Evolutionary conservation across 53 echinoderm and acorn worm genomes (phyloP), one percentile per base, ranked within the genome.

Genomic region (Mesocentrotus franciscanus): DNA sequence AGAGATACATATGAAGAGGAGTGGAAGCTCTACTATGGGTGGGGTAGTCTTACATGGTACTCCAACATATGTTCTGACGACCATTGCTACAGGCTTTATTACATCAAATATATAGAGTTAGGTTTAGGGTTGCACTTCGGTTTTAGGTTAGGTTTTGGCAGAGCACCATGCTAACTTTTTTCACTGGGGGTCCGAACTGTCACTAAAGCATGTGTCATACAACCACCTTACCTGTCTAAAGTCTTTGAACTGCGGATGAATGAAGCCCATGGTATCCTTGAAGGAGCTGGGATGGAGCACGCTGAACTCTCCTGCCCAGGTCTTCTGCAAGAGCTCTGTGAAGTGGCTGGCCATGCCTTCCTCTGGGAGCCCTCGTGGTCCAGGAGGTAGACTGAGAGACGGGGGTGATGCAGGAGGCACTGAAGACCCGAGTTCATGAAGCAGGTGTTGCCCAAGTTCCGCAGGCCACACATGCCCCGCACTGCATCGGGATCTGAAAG

Each of bases 381-480:
- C 70, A 97, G 95, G 83, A 99, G 96, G 78, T 95, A 95, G 58
- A 96, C 94, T 32, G 96, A 96, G 64, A 98, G 94, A 66, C 95
- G 95, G 18, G 97, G 78, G 60, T 97, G 97, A 95, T 97, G 97
- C 90, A 99, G 95, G 30, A 99, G 98, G 95, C 99, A 99, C 98
- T 99, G 99, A 26, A 99, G 97, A 16, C 98, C 99, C 12, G 99
- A 97, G 96, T 99, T 99, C 99, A 99, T 99, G 96, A 99, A 99
- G 90, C 99, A 99, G 74, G 99, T 99, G 95, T 98, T 98, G 36
- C 99, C 99, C 97, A 99, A 97, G 96, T 99, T 99, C 71, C 96
- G 98, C 36, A 99, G 96, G 49, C 98, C 99, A 39, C 98, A 97
- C 95, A 98, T 90, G 55, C 99, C 99, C 29, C 97, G 97, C 56